Base-by-base conservation (phyloP, 1,140 invertebrate species). In the Heliconius congener region DNA sequence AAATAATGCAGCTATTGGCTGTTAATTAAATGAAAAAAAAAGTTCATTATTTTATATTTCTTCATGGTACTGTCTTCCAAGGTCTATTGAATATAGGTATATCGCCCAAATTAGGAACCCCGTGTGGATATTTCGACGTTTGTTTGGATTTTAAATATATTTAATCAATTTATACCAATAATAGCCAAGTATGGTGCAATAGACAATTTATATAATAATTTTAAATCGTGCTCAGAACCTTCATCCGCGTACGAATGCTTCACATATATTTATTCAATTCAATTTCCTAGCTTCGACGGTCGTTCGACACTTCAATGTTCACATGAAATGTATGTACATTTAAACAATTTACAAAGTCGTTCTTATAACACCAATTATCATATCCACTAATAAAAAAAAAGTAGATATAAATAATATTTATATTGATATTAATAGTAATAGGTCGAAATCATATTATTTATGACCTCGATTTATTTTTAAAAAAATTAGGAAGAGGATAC, bases 401-500 rank as follows among this genome's bases (percentile, higher is more conserved):
- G 73, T 81, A 79, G 78, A 78, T 71, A 78, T 73, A 73, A 78
- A 78, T 73, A 73, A 78, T 81, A 81, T 81, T 81, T 82, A 82
- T 83, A 84, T 78, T 77, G 74, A 79, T 83, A 82, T 72, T 72
- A 80, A 82, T 81, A 81, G 82, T 82, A 78, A 79, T 81, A 80
- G 83, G 83, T 84, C 83, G 74, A 84, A 80, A 81, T 75, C 79
- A 76, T 66, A 80, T 84, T 84, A 84, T 84, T 84, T 84, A 84
- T 84, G 83, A 84, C 83, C 83, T 84, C 72, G 78, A 81, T 84
- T 72, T 81, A 84, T 81, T 82, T 80, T 81, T 84, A 87, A 78
- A 84, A 83, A 37, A 46, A 46, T 83, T 86, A 88, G 86, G 79
- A 85, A 88, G 86, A 84, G 77, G 86, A 86, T 78, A 87, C 85